These are phyloP conservation scores for Anthrax anthrax DNA, from an alignment of 2,888 invertebrate genomes.

Conservation along the genomic window DNA sequence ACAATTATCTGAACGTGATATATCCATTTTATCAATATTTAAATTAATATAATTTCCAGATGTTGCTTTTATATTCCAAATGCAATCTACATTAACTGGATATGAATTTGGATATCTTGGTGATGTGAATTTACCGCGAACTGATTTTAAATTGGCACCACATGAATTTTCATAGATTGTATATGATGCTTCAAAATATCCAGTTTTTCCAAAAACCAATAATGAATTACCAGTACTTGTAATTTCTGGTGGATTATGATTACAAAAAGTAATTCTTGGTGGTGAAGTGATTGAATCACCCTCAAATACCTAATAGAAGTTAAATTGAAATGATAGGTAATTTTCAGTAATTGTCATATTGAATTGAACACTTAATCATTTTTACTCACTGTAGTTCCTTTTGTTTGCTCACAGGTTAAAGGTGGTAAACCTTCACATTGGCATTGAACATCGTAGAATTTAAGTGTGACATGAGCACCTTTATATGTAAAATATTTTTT, in stretches of 20 bases:
- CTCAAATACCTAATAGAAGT: slow-evolving; percentile 42
- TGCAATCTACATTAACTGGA: slow-evolving; percentile 53
- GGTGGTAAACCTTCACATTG: too few relatives aligned
- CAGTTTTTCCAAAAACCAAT: too few relatives aligned
- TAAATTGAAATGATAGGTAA: background rate
- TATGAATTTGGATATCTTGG: slow-evolving; percentile 59
- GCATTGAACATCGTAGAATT: too few relatives aligned
- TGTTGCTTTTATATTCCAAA: slow-evolving; percentile 54
- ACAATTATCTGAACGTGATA: slow-evolving; percentile 60
- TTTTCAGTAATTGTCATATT: too few relatives aligned
- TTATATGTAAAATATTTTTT: too few relatives aligned
- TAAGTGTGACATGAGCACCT: too few relatives aligned
- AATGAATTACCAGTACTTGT: slow-evolving; percentile 49
- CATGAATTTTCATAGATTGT: slow-evolving; percentile 42
- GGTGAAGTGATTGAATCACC: slow-evolving; percentile 52
- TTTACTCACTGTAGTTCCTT: too few relatives aligned
- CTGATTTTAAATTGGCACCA: slow-evolving; percentile 47
- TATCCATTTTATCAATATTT: slow-evolving; percentile 49
- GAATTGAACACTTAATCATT: too few relatives aligned
- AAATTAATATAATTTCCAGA: slow-evolving; percentile 56
- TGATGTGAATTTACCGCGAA: slow-evolving; percentile 48
- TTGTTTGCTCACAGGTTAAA: too few relatives aligned
- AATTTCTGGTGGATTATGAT: slow-evolving; percentile 43
- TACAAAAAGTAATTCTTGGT: slow-evolving; percentile 50
- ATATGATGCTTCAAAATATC: slow-evolving; percentile 32